Conservation (phyloP, 2,113 vertebrate genomes). For the Epinephelus cyanopodus region DNA sequence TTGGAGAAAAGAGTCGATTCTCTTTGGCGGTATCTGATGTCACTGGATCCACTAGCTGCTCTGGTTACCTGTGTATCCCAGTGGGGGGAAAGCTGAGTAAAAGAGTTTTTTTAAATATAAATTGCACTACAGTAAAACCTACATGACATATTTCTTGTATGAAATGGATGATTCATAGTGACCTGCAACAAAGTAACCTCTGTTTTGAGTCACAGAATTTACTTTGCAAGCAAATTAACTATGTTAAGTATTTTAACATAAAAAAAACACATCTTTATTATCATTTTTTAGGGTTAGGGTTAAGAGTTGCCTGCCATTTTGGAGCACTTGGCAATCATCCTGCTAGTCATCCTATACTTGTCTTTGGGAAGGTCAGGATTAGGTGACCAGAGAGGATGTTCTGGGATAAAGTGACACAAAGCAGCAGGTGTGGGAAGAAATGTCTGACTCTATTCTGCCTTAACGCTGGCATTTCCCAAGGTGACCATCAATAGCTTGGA, state of each 20-base stretch:
- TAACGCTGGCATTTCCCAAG: conserved; percentile 71
- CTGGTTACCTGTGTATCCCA: conserved; percentile 64
- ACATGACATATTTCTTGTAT: background rate
- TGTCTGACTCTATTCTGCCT: conserved; percentile 49
- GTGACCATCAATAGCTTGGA: conserved; percentile 69
- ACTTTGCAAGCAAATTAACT: conserved; percentile 11
- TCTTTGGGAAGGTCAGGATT: conserved; percentile 40
- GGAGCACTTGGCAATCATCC: conserved; percentile 17
- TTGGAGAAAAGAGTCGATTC: conserved; percentile 68
- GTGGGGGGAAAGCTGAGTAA: conserved; percentile 16
- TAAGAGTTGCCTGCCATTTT: background rate
- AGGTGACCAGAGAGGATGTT: conserved; percentile 57
- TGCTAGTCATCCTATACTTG: conserved; percentile 35
- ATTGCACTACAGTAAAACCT: background rate
- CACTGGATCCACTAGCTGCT: conserved; percentile 61
- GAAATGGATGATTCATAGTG: background rate
- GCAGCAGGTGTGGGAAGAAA: conserved; percentile 77
- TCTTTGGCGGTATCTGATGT: conserved; percentile 71
- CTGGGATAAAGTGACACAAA: conserved; percentile 70
- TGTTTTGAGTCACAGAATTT: background rate
- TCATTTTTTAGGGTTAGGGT: background rate
- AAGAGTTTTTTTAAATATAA: background rate
- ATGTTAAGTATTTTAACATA: background rate
- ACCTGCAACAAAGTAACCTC: background rate
- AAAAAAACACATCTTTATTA: background rate